A percentile compares a stretch with the other conserved stretches of the same genome.
phyloP scores from a whole-genome alignment of 2,113 vertebrate species.

The Circaetus gallicus region DNA sequence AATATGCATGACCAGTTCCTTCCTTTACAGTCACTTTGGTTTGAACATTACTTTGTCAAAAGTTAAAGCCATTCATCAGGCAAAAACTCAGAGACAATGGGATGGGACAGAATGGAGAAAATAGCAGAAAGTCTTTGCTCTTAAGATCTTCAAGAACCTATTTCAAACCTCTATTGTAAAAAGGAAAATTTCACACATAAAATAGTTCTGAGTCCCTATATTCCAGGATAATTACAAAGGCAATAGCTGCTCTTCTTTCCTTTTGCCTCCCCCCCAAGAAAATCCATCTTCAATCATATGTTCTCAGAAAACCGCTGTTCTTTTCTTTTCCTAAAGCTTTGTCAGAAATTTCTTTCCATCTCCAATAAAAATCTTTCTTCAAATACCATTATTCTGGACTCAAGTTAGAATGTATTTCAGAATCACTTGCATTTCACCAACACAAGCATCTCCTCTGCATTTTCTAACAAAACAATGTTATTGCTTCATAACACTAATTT shows the following conservation, averaged over 20 bases:
- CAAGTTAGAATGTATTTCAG: neutral
- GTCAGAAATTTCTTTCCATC: neutral
- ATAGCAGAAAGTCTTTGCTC: neutral
- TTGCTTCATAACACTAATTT: neutral
- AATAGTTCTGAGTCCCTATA: neutral
- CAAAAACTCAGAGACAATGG: fast-evolving
- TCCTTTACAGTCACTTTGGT: neutral
- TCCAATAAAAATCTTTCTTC: neutral
- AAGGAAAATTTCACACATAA: neutral
- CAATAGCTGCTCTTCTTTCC: neutral
- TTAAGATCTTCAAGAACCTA: neutral
- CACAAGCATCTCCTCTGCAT: neutral
- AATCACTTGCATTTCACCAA: neutral
- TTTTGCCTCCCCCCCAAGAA: neutral
- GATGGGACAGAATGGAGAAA: neutral
- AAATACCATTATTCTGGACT: neutral
- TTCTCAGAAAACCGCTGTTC: neutral
- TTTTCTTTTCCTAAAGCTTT: neutral
- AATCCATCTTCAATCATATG: neutral
- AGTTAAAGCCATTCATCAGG: neutral
- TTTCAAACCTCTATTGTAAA: neutral
- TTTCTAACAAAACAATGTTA: neutral
- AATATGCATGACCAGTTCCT: neutral
- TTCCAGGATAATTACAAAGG: neutral
- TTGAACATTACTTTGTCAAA: neutral